Evolutionary conservation across 2,888 invertebrate species (phyloP).

Genomic region (Nephrotoma appendiculata): DNA sequence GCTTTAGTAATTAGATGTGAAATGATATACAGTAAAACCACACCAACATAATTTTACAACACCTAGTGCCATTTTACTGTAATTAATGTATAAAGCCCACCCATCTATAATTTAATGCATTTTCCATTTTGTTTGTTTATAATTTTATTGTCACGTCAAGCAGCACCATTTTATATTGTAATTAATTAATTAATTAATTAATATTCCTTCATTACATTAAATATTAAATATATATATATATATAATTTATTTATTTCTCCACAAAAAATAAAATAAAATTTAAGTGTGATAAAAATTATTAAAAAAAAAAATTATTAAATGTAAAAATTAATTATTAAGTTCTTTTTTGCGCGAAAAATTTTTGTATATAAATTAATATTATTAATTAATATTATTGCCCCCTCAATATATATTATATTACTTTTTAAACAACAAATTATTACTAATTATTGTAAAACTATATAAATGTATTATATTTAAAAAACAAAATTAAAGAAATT

Average conservation of each 20-base stretch:
- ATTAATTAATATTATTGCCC: background rate
- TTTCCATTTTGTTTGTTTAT: background rate
- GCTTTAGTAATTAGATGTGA: background rate
- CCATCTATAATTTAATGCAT: background rate
- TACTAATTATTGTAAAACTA: background rate
- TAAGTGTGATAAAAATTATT: slow-evolving; percentile 1
- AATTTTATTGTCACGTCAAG: background rate
- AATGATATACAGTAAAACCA: background rate
- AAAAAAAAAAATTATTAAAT: background rate
- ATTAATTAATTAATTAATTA: background rate
- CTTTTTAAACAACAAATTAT: background rate
- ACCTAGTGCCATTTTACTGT: background rate
- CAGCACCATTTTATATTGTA: background rate
- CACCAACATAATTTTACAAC: background rate
- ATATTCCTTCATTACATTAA: background rate
- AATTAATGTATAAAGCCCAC: background rate
- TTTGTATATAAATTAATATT: background rate
- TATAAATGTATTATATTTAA: background rate
- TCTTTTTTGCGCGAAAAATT: background rate
- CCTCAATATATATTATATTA: background rate
- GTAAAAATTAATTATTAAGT: background rate
- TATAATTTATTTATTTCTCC: background rate
- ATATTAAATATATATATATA: background rate
- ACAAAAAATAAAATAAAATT: background rate
- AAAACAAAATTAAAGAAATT: background rate